Evolutionary conservation across 1,140 invertebrate genomes (phyloP), one percentile per base, ranked within the genome.

Genomic region (Drosophila kikkawai): DNA sequence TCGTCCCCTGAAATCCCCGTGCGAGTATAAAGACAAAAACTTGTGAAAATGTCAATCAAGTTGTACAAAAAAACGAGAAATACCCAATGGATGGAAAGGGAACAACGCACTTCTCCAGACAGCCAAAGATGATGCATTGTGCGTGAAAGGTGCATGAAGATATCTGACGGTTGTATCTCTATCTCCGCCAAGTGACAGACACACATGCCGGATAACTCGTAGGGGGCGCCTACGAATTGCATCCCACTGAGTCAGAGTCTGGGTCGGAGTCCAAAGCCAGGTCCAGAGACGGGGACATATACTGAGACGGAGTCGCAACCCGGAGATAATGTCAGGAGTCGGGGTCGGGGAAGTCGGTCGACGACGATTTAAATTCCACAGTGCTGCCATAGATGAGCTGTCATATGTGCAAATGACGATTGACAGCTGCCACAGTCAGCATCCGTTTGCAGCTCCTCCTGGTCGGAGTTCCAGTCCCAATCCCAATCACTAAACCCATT

Each of bases 1-100:
- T 41, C 65, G 7, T 56, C 65, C 32, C 55, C 58, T 45, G 19
- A 58, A 63, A 63, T 61, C 57, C 57, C 63, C 59, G 61, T 71
- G 66, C 55, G 76, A 80, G 65, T 73, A 58, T 75, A 91, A 68
- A 90, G 82, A 86, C 82, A 77, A 91, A 91, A 88, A 91, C 58
- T 91, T 91, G 88, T 91, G 80, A 88, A 91, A 91, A 91, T 91
- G 87, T 91, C 88, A 91, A 91, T 91, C 88, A 91, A 91, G 61
- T 84, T 88, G 74, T 67, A 88, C 71, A 82, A 56, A 75, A 78
- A 83, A 76, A 58, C 32, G 29, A 65, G 50, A 73, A 45, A 73
- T 47, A 58, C 56, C 78, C 47, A 69, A 79, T 66, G 47, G 22
- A 51, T 29, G 56, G 60, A 58, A 67, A 55, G 70, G 68, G 75